Evolutionary conservation across 35 echinoderm and acorn worm species (phyloP).

Genomic region (Diadema setosum): DNA sequence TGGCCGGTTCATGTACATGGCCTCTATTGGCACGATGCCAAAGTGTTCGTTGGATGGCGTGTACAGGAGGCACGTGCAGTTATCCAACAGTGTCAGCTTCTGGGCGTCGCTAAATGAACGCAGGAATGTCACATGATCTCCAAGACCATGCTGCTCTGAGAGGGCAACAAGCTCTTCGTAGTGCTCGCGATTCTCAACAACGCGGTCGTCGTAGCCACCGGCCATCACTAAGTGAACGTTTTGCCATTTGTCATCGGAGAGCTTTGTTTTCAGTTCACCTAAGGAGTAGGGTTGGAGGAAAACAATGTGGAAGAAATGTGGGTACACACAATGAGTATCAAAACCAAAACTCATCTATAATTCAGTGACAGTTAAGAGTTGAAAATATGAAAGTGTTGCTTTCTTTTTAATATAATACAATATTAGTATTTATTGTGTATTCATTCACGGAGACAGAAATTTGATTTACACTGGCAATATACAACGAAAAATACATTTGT

Average conservation of each 20-base stretch:
- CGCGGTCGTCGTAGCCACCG: constrained; percentile 93
- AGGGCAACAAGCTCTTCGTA: constrained; percentile 71
- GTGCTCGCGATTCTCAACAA: constrained; percentile 90
- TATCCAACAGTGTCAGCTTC: constrained; percentile 71
- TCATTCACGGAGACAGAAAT: no score
- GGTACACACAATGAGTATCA: no score
- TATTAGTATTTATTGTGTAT: no score
- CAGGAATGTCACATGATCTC: constrained; percentile 74
- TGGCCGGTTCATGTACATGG: constrained; percentile 94
- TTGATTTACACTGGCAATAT: no score
- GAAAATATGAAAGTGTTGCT: no score
- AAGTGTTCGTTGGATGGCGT: constrained; percentile 96
- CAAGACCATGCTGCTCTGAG: constrained; percentile 46
- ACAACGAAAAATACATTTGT: no score
- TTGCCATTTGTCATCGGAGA: constrained; percentile 49
- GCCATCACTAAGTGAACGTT: constrained; percentile 87
- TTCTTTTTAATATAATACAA: no score
- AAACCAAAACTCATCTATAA: no score
- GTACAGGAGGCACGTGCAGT: constrained; percentile 84
- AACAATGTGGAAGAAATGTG: no score
- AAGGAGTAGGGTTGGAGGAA: no score
- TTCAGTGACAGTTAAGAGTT: no score
- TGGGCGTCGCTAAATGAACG: constrained; percentile 87
- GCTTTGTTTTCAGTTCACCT: constrained; percentile 58
- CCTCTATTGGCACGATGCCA: constrained; percentile 95